A percentile compares a stretch with the other conserved stretches of the same genome.
phyloP scores from a whole-genome alignment of 1,140 invertebrate genomes.

The Galleria mellonella region DNA sequence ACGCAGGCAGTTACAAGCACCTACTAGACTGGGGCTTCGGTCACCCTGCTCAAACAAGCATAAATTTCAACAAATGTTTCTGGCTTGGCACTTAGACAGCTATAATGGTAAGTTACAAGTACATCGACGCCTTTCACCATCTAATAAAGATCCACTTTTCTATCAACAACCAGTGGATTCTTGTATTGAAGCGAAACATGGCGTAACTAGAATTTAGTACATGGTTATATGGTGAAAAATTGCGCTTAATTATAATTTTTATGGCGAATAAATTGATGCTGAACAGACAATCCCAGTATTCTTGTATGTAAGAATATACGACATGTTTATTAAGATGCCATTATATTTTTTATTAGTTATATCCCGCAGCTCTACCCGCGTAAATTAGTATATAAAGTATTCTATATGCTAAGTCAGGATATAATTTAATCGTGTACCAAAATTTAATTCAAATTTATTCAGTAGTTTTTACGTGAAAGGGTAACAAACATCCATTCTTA shows the following conservation, averaged over 20 bases:
- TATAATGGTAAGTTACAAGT: constrained; percentile 32
- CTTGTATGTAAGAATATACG: too few relatives aligned
- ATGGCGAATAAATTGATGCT: constrained; percentile 31
- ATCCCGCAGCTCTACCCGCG: too few relatives aligned
- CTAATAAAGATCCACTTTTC: constrained; percentile 57
- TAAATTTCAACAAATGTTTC: constrained; percentile 45
- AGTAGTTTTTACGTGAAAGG: too few relatives aligned
- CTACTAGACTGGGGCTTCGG: too few relatives aligned
- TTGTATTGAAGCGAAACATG: constrained; percentile 17
- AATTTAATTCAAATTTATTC: too few relatives aligned
- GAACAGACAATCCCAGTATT: not conserved
- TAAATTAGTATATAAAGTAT: too few relatives aligned
- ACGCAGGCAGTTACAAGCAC: too few relatives aligned
- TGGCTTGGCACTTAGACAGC: constrained; percentile 21
- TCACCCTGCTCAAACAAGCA: constrained; percentile 21
- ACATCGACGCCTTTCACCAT: constrained; percentile 52
- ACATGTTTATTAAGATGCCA: too few relatives aligned
- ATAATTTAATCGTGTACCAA: too few relatives aligned
- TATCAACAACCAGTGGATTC: constrained; percentile 30
- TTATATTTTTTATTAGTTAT: too few relatives aligned
- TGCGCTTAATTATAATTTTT: constrained; percentile 35
- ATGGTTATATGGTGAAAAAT: constrained; percentile 22
- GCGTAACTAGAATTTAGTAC: constrained; percentile 8
- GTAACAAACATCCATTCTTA: too few relatives aligned
- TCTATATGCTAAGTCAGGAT: too few relatives aligned